A percentile compares a stretch with the other conserved stretches of the same genome.
Evolutionary conservation across 2,797 vertebrate genomes (phyloP).

Genomic region (Leuciscus waleckii): DNA sequence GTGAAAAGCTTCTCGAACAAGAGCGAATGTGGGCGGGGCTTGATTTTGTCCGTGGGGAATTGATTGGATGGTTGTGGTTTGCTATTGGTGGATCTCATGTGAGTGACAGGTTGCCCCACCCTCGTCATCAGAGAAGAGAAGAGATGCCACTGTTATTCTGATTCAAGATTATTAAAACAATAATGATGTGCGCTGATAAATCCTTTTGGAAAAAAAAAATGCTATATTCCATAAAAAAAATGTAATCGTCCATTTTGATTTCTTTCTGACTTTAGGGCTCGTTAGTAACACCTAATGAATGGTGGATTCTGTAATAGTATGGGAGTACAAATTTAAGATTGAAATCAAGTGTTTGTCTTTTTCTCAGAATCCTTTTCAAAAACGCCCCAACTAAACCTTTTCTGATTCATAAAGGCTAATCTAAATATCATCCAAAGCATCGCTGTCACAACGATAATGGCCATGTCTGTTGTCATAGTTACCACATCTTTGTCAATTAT

Average conservation of each 20-base stretch:
- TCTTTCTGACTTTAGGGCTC: background rate
- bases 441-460: background rate
- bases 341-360: background rate
- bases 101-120: background rate
- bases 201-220: fast-evolving
- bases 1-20: background rate
- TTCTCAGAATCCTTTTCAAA: background rate
- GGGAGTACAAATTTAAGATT: background rate
- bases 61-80: background rate
- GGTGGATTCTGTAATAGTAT: background rate
- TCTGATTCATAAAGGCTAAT: slow-evolving; percentile 5
- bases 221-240: background rate
- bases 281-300: background rate
- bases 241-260: too few species aligned
- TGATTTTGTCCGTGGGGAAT: background rate
- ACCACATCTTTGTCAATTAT: background rate
- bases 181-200: background rate
- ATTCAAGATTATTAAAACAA: background rate
- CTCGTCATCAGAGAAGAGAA: background rate
- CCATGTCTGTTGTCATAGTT: slow-evolving; percentile 13
- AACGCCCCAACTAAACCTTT: background rate
- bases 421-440: slow-evolving; percentile 5
- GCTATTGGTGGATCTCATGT: background rate
- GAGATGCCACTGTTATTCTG: background rate
- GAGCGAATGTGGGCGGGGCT: background rate